A percentile compares a stretch with the other conserved stretches of the same genome.
Conservation (phyloP, 2,797 vertebrate species). For the Centropyge bicolor region DNA sequence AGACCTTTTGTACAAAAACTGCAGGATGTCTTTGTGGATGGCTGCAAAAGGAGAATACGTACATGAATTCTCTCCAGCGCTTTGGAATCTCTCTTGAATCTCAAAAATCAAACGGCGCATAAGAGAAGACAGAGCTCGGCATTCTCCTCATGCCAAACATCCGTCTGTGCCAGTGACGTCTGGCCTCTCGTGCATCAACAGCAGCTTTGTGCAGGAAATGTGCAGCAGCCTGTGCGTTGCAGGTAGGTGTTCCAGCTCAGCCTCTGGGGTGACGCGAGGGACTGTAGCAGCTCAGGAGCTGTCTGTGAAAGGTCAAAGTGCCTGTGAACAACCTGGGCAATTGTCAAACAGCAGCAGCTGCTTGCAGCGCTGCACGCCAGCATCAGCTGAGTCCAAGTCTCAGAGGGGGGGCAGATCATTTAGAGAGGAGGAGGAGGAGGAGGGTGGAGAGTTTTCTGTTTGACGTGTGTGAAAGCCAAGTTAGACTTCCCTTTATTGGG, state of each 20-base stretch:
- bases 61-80: constrained; percentile 31
- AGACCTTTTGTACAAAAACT: constrained; percentile 45
- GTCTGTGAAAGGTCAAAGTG: constrained; percentile 55
- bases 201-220: constrained; percentile 66
- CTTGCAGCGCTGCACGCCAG: constrained; percentile 18
- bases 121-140: constrained; percentile 55
- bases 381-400: constrained; percentile 46
- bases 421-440: not conserved
- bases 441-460: constrained; percentile 9
- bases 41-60: constrained; percentile 51
- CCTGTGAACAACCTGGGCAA: constrained; percentile 44
- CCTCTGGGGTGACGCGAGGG: constrained; percentile 12
- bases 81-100: constrained; percentile 51
- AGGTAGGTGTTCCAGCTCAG: constrained; percentile 43
- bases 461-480: constrained; percentile 26
- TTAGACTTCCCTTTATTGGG: constrained; percentile 11
- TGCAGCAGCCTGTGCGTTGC: constrained; percentile 28
- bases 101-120: constrained; percentile 52
- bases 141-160: constrained; percentile 59
- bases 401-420: constrained; percentile 28
- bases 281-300: constrained; percentile 28
- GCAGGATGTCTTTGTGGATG: constrained; percentile 51
- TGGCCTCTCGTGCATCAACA: constrained; percentile 57
- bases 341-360: constrained; percentile 52
- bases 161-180: constrained; percentile 49